Conservation (phyloP, 1,140 invertebrate genomes). For the Drosophila sulfurigaster region DNA sequence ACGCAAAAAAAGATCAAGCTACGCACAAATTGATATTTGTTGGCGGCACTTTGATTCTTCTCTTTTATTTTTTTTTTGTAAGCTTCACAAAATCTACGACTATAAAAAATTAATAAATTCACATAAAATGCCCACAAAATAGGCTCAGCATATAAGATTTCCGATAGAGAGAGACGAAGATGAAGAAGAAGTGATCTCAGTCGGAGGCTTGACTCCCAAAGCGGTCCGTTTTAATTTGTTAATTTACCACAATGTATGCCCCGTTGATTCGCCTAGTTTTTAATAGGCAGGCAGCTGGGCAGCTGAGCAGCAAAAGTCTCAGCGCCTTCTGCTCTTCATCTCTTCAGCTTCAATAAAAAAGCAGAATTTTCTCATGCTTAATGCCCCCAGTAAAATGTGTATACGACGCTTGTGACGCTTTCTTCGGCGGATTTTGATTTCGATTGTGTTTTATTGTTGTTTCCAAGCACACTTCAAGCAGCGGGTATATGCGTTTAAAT, state of each 20-base stretch:
- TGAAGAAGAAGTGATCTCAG: constrained; percentile 10
- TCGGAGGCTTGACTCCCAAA: constrained; percentile 24
- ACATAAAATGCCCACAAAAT: constrained; percentile 60
- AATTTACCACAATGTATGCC: constrained; percentile 74
- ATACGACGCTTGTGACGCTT: constrained; percentile 22
- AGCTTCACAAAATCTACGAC: constrained; percentile 69
- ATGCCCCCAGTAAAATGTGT: constrained; percentile 28
- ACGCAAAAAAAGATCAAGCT: constrained; percentile 31
- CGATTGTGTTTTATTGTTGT: constrained; percentile 13
- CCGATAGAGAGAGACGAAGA: constrained; percentile 39
- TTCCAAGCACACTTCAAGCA: neutral
- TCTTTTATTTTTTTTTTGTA: constrained; percentile 26
- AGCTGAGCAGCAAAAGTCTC: neutral
- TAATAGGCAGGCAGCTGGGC: constrained; percentile 56
- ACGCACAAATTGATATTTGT: constrained; percentile 45
- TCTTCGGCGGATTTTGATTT: constrained; percentile 46
- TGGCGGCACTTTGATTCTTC: constrained; percentile 69
- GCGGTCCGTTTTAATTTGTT: constrained; percentile 70
- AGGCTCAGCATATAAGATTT: constrained; percentile 67
- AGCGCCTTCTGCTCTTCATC: constrained; percentile 1
- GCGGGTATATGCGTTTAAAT: constrained; percentile 1
- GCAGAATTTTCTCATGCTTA: constrained; percentile 49
- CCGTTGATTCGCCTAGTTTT: constrained; percentile 49
- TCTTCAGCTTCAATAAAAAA: constrained; percentile 32
- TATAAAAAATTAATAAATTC: constrained; percentile 81